These are phyloP conservation scores for Amblyornis subalaris DNA, from an alignment of 2,113 vertebrate genomes.

Conservation along the genomic window DNA sequence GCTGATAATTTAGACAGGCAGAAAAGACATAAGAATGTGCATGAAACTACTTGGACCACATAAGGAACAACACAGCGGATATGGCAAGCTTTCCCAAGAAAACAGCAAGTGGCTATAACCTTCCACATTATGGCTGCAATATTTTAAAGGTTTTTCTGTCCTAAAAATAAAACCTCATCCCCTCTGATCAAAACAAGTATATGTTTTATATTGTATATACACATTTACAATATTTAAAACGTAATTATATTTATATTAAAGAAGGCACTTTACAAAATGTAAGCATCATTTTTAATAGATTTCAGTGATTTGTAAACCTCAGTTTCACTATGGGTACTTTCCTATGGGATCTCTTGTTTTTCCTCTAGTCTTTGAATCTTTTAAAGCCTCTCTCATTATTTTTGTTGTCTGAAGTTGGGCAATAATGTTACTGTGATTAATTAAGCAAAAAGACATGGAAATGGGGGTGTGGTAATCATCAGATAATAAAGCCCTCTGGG, in stretches of 20 bases:
- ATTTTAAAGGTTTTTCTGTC: not conserved
- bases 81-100: not conserved
- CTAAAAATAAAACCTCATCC: not conserved
- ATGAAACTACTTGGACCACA: not conserved
- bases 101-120: not conserved
- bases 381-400: constrained; percentile 78
- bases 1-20: not conserved
- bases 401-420: constrained; percentile 81
- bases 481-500: constrained; percentile 79
- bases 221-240: constrained; percentile 64
- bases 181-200: constrained; percentile 33
- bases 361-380: constrained; percentile 76
- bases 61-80: not conserved
- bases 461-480: constrained; percentile 74
- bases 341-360: constrained; percentile 75
- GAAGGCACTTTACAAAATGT: constrained; percentile 63
- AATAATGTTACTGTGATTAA: constrained; percentile 80
- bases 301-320: constrained; percentile 68
- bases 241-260: constrained; percentile 72
- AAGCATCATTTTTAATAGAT: constrained; percentile 65
- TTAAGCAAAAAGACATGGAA: constrained; percentile 77
- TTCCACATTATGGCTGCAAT: not conserved
- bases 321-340: constrained; percentile 61
- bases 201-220: constrained; percentile 48
- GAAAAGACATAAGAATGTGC: not conserved